These are phyloP conservation scores for Oncorhynchus kisutch DNA, from an alignment of 2,113 vertebrate species.

Conservation along the genomic window DNA sequence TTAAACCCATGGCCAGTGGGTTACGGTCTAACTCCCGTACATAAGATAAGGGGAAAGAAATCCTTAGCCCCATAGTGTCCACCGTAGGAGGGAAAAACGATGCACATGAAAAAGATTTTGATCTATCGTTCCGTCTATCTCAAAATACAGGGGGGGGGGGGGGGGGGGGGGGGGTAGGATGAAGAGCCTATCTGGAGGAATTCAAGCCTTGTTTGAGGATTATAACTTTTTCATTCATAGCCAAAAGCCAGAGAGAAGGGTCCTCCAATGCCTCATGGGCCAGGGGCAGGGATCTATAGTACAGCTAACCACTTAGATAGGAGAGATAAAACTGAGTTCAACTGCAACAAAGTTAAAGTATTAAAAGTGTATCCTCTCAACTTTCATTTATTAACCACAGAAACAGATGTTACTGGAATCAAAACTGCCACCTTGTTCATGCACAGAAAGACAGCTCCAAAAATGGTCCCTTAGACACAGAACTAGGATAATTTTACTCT, in stretches of 20 bases:
- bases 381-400: neutral
- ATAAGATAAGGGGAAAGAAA: constrained; percentile 42
- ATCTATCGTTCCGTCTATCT: neutral
- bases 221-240: constrained; percentile 46
- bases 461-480: neutral
- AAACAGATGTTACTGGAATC: neutral
- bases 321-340: constrained; percentile 20
- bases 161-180: constrained; percentile 44
- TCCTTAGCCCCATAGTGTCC: constrained; percentile 14
- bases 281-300: constrained; percentile 4
- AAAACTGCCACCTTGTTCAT: neutral
- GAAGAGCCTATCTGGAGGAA: constrained; percentile 47
- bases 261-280: constrained; percentile 41
- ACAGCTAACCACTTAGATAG: constrained; percentile 36
- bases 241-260: constrained; percentile 22
- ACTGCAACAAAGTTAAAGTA: neutral
- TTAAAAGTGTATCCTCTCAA: no score
- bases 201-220: constrained; percentile 52
- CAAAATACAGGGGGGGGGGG: constrained; percentile 32
- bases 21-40: neutral
- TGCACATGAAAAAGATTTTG: neutral
- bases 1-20: neutral
- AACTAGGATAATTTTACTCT: no score
- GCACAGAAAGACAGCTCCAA: neutral
- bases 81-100: neutral